A percentile compares a stretch with the other conserved stretches of the same genome.
Conservation (phyloP, 2,113 vertebrate genomes). For the Craseonycteris thonglongyai region DNA sequence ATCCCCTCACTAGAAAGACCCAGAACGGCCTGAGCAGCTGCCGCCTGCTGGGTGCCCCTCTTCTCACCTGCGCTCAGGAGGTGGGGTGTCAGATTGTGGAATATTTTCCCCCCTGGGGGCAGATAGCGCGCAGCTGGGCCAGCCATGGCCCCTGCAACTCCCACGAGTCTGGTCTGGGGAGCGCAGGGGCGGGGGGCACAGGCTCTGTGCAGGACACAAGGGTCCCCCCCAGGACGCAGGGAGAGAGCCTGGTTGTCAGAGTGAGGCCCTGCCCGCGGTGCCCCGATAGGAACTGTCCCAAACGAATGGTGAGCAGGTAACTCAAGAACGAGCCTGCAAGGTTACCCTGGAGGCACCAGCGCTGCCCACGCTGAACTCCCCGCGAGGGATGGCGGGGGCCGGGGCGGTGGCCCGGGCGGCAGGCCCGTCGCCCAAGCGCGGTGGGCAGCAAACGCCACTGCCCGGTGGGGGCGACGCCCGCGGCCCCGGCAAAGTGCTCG, state of each 20-base stretch:
- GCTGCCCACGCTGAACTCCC: not conserved
- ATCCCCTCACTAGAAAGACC: not conserved
- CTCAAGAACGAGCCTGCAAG: not conserved
- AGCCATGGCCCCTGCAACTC: not conserved
- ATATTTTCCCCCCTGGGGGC: not conserved
- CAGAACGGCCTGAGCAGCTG: not conserved
- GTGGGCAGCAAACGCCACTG: not conserved
- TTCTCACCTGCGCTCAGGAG: not conserved
- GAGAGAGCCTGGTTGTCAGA: not conserved
- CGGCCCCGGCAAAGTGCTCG: not conserved
- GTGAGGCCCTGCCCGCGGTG: not conserved
- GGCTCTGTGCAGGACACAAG: not conserved
- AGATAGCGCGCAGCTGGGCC: not conserved
- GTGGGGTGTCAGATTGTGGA: not conserved
- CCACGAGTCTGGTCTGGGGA: not conserved
- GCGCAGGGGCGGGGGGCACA: not conserved
- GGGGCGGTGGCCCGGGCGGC: slow-evolving; percentile 31
- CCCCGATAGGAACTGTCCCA: not conserved
- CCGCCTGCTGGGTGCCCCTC: not conserved
- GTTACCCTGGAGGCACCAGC: not conserved
- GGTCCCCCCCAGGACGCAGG: not conserved
- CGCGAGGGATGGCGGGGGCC: not conserved
- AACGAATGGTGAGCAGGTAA: not conserved
- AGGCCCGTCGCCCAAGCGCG: not conserved
- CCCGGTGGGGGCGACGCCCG: not conserved